Base-by-base conservation (phyloP, 2,113 vertebrate genomes). In the Anas platyrhynchos region DNA sequence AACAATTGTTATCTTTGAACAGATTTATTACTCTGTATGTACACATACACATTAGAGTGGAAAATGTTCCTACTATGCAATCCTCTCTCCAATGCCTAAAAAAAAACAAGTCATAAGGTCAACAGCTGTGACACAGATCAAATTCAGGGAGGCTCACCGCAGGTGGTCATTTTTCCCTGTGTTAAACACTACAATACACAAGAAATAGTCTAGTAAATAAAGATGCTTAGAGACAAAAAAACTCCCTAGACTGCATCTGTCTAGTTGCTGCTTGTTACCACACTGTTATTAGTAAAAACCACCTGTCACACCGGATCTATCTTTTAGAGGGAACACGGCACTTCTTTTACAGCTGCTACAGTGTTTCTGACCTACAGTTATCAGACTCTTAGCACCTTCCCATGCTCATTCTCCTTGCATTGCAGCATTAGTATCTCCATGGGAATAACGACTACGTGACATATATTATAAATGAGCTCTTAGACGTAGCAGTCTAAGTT, bases 11-110 rank as follows among this genome's bases (percentile, higher is more conserved):
- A 18, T 56, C 58, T 91, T 36, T 36, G 8, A 73, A 5, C 4
- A 52, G 25, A 16, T 1, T 1, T 13, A 52, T 34, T 54, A n/a
- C 17, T 54, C 9, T 13, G 3, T 13, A 32, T 15, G 2, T 9
- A 21, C 6, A 29, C 0, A 1, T 13, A 38, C 1, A 10, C 23
- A 16, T 15, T 46, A 27, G 11, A 50, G 5, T 44, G 29, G 41
- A 66, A 10, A 67, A 61, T 4, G 1, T 31, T 71, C n/a, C 16
- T 27, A 4, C 15, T 36, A 43, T 7, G 6, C 13, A n/a, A 27
- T 27, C 10, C 50, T 25, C 41, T 38, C 91, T 32, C 34, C n/a
- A 50, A 59, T 4, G 18, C 65, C n/a, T 78, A 50, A 81, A 83
- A 13, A 9, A 41, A 83, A 36, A 3, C 17, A 88, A 80, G 29